Evolutionary conservation across 2,113 vertebrate genomes (phyloP), one percentile per base, ranked within the genome.

Genomic region (Dissostichus mawsoni): DNA sequence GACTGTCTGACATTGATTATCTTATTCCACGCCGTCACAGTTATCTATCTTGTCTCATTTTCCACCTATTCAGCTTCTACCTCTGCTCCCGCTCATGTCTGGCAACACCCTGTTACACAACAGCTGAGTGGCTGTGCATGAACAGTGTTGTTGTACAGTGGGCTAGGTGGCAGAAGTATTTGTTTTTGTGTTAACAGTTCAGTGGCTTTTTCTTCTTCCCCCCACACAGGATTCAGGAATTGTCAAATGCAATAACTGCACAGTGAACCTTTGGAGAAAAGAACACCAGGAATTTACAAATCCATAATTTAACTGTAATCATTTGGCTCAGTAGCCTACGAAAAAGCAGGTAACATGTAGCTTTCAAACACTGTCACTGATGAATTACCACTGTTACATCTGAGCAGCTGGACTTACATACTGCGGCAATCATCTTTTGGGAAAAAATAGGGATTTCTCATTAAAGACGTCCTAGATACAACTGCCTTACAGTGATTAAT

Each of bases 21-120:
- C 78, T 73, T 33, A 50, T 74, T 77, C 70, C 8, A 36, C 17
- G 13, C 58, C 81, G 69, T 53, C 71, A 83, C 18, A 1, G 66
- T 74, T 50, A 36, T 51, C 77, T 62, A 79, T 74, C 76, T 89
- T 78, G 68, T 73, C 55, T 84, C 63, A 64, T 77, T 78, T 81
- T 36, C 78, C 62, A 74, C 65, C 76, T 73, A 16, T 82, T 59
- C 66, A 80, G 59, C 86, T 69, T 69, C 6, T 41, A 81, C 78
- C 69, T 50, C 79, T 44, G 25, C 36, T 29, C 47, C 45, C 0
- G 14, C 73, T 78, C 47, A 4, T 61, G 36, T 71, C 50, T 71
- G 76, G 67, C 84, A 87, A 86, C 90, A 87, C 87, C 89, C 85
- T 75, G 79, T 78, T 77, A 76, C 90, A 88, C 80, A 87, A 85